phyloP scores from a whole-genome alignment of 2,797 vertebrate species.

The Typhlichthys eigenmanni region DNA sequence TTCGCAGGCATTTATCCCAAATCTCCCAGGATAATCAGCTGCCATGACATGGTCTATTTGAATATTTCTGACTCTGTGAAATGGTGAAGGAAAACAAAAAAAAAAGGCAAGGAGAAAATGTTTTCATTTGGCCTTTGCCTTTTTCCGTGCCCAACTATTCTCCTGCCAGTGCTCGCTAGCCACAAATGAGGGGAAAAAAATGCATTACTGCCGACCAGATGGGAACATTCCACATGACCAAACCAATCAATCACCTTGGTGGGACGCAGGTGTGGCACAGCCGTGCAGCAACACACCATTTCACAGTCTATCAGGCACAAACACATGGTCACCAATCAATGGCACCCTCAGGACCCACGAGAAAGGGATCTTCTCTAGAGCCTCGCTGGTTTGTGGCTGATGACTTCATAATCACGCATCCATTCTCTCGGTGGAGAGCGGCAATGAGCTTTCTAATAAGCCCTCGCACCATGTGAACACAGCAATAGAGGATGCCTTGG shows the following conservation, averaged over 20 bases:
- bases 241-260: slow-evolving; percentile 99
- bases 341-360: slow-evolving; percentile 92
- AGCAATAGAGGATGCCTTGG: slow-evolving; percentile 57
- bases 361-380: slow-evolving; percentile 85
- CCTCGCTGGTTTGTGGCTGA: slow-evolving; percentile 97
- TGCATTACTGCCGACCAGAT: slow-evolving; percentile 99
- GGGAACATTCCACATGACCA: slow-evolving; percentile 99
- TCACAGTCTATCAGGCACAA: slow-evolving; percentile 99
- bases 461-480: slow-evolving; percentile 83
- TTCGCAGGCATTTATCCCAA: slow-evolving; percentile 61
- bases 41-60: slow-evolving; percentile 54
- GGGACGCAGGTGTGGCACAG: slow-evolving; percentile 99
- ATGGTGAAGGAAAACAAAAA: slow-evolving; percentile 48
- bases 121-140: slow-evolving; percentile 80
- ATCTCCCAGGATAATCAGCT: slow-evolving; percentile 59
- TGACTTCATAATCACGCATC: slow-evolving; percentile 99
- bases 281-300: slow-evolving; percentile 99
- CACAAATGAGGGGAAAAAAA: slow-evolving; percentile 79
- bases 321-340: slow-evolving; percentile 99
- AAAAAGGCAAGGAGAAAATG: slow-evolving; percentile 60
- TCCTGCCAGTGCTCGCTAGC: slow-evolving; percentile 83
- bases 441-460: slow-evolving; percentile 93
- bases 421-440: slow-evolving; percentile 94
- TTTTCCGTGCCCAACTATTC: slow-evolving; percentile 78
- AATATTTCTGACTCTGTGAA: slow-evolving; percentile 49